Evolutionary conservation across 2,113 vertebrate genomes (phyloP), one percentile per base, ranked within the genome.

Genomic region (Herpetotheres cachinnans): DNA sequence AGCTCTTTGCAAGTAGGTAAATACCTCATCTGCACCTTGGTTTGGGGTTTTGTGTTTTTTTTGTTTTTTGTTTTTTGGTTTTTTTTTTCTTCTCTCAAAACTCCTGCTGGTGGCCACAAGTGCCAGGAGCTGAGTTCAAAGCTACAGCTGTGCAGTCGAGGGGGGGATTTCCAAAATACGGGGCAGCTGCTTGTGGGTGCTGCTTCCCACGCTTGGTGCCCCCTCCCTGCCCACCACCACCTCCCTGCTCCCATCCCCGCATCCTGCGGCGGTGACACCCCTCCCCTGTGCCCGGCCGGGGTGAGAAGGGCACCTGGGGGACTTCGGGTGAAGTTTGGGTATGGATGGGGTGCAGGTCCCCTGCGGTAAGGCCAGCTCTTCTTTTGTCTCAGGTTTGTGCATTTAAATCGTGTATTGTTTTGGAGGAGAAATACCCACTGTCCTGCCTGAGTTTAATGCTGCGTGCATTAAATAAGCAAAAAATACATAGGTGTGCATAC

Each of bases 201-300:
- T 0, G 4, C 24, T 91, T 86, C 47, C 55, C 80, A 18, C 1
- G 0, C 0, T 2, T 24, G 29, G 25, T 42, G 4, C 47, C 44
- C 11, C 9, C 14, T 13, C 22, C 6, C 22, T 11, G 9, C 27
- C 44, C 49, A 2, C 14, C 0, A 3, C 24, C 44, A 19, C 71
- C 67, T 67, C 58, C 18, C 24, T 34, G 9, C 24, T 50, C 8
- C 38, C 3, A 2, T 82, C 49, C 58, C 38, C 1, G 2, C 25
- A 36, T 65, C 91, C 79, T 9, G 1, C 3, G 2, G 44, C 0
- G 0, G 26, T 78, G 65, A 46, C 10, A 2, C 13, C 65, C 32
- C 0, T 36, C 27, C 52, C 18, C 30, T 59, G 18, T 34, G 46
- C 55, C 47, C 0, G 2, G 16, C 54, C 4, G 2, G 52, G 55